Percentiles rank a stretch among this genome's conserved stretches.
phyloP scores from a whole-genome alignment of 2,888 invertebrate species.

The Chesias legatella region DNA sequence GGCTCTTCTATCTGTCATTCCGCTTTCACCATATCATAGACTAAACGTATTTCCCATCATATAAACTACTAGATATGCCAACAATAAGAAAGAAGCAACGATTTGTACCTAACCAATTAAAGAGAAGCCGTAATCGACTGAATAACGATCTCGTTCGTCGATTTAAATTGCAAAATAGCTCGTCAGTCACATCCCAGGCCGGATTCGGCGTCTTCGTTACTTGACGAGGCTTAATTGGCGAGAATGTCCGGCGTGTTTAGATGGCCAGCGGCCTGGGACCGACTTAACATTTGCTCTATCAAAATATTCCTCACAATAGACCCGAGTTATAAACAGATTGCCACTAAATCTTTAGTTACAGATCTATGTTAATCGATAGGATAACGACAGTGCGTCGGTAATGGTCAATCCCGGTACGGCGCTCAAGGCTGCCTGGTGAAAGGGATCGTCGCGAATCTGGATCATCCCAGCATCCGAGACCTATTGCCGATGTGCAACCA shows the following conservation, averaged over 20 bases:
- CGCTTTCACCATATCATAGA: too few species aligned
- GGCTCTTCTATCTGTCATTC: too few species aligned
- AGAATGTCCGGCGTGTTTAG: slow-evolving; percentile 45
- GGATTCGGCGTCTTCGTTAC: slow-evolving; percentile 39
- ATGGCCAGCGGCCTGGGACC: slow-evolving; percentile 43
- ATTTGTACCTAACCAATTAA: slow-evolving; percentile 43
- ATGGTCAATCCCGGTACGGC: slow-evolving; percentile 62
- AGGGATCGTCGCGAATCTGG: slow-evolving; percentile 72
- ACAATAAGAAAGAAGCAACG: slow-evolving; percentile 33
- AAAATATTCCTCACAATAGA: slow-evolving; percentile 49
- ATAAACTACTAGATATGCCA: slow-evolving; percentile 3
- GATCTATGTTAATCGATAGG: slow-evolving; percentile 74
- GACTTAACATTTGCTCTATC: slow-evolving; percentile 46
- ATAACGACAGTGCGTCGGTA: slow-evolving; percentile 66
- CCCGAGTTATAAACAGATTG: slow-evolving; percentile 42
- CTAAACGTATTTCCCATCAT: neutral
- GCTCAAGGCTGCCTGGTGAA: slow-evolving; percentile 74
- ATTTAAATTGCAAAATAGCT: slow-evolving; percentile 62
- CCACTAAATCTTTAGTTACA: slow-evolving; percentile 61
- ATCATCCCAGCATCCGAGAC: slow-evolving; percentile 59
- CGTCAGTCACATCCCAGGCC: slow-evolving; percentile 45
- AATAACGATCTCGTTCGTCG: slow-evolving; percentile 53
- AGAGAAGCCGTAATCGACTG: slow-evolving; percentile 43
- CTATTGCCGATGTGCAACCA: slow-evolving; percentile 14
- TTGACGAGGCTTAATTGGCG: slow-evolving; percentile 50